Conservation (phyloP, 2,797 vertebrate genomes). For the Valencia hispanica region DNA sequence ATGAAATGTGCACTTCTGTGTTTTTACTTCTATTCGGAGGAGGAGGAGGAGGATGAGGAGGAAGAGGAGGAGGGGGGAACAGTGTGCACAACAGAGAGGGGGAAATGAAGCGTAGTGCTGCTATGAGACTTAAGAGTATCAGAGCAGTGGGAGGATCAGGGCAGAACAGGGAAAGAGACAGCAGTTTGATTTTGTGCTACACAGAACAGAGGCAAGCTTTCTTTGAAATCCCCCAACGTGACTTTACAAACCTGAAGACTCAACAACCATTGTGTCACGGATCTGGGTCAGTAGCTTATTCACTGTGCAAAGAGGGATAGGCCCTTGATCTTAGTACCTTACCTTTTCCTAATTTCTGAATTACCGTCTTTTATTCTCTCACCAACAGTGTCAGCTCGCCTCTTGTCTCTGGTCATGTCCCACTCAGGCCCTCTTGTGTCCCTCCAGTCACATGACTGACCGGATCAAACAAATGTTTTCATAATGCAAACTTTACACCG, state of each 20-base stretch:
- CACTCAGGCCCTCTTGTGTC: not conserved
- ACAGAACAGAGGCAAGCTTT: slow-evolving; percentile 30
- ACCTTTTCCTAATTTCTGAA: slow-evolving; percentile 3
- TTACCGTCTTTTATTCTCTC: slow-evolving; percentile 10
- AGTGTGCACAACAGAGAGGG: slow-evolving; percentile 31
- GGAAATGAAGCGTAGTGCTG: slow-evolving; percentile 46
- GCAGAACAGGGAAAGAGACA: slow-evolving; percentile 19
- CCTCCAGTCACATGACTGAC: slow-evolving; percentile 18
- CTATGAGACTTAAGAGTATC: slow-evolving; percentile 34
- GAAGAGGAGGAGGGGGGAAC: slow-evolving; percentile 5
- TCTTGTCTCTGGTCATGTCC: not conserved
- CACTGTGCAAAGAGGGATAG: slow-evolving; percentile 17
- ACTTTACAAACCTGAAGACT: slow-evolving; percentile 48
- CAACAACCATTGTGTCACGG: slow-evolving; percentile 35
- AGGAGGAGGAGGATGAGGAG: slow-evolving; percentile 15
- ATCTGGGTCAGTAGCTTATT: slow-evolving; percentile 50
- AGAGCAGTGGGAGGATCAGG: slow-evolving; percentile 31
- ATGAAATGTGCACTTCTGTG: slow-evolving; percentile 18
- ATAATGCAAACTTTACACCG: not conserved
- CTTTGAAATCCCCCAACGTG: slow-evolving; percentile 53
- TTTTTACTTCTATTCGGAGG: slow-evolving; percentile 40
- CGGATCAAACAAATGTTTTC: slow-evolving; percentile 38
- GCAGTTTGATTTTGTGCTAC: slow-evolving; percentile 42
- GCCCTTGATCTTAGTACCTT: slow-evolving; percentile 46
- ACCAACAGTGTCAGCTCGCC: not conserved